Evolutionary conservation across 2,888 invertebrate species (phyloP).

Genomic region (Cylindroiulus punctatus): DNA sequence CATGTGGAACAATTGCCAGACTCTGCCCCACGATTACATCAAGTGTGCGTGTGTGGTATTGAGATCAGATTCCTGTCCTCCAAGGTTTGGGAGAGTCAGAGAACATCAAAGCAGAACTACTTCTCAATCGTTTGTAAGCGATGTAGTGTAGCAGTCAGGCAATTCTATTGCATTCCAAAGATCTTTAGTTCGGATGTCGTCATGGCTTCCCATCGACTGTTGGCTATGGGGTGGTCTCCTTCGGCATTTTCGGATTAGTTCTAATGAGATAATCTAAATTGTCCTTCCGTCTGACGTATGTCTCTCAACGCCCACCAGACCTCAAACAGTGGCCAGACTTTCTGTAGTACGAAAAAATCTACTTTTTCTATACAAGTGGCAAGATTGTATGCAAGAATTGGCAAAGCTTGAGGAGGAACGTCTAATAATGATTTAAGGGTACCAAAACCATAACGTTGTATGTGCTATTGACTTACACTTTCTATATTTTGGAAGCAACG

Average conservation of each 20-base stretch:
- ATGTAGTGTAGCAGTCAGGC: too few relatives aligned
- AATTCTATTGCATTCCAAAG: neutral
- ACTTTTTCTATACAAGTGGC: too few relatives aligned
- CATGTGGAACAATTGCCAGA: conserved; percentile 24
- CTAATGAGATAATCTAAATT: neutral
- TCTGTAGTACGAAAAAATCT: too few relatives aligned
- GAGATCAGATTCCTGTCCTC: neutral
- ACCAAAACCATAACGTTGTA: too few relatives aligned
- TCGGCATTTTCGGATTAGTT: too few relatives aligned
- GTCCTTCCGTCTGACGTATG: neutral
- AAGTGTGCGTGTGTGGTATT: neutral
- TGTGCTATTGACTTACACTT: too few relatives aligned
- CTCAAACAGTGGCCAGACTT: too few relatives aligned
- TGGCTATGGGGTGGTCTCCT: neutral
- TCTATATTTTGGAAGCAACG: too few relatives aligned
- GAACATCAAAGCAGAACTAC: neutral
- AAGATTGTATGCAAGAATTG: too few relatives aligned
- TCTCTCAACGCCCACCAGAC: too few relatives aligned
- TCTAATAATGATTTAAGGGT: too few relatives aligned
- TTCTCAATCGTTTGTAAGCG: neutral
- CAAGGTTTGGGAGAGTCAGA: neutral
- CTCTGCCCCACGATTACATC: neutral
- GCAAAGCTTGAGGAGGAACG: too few relatives aligned
- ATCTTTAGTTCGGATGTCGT: neutral
- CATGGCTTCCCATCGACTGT: neutral